phyloP scores from a whole-genome alignment of 2,888 invertebrate genomes.

The Argyra leucocephala region DNA sequence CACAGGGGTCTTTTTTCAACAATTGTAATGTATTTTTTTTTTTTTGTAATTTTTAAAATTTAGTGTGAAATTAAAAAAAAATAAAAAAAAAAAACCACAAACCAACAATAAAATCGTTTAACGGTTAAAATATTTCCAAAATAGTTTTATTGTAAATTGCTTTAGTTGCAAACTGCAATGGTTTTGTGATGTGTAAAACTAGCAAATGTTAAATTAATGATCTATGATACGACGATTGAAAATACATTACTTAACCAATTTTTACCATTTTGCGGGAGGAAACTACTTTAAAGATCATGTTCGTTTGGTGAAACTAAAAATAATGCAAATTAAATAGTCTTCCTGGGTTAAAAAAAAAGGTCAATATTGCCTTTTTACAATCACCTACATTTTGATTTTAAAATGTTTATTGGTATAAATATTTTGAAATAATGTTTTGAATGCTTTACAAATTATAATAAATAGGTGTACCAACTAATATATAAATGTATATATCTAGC shows the following conservation, averaged over 20 bases:
- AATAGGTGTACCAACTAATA: too few species aligned
- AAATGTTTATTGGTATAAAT: too few species aligned
- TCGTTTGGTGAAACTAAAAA: neutral
- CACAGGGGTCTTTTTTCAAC: too few species aligned
- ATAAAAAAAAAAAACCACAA: neutral
- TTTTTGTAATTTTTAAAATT: too few species aligned
- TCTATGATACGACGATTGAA: slow-evolving; percentile 3
- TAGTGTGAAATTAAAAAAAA: too few species aligned
- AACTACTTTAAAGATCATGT: neutral
- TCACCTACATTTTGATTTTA: too few species aligned
- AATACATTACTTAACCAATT: neutral
- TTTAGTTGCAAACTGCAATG: neutral
- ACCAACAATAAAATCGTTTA: neutral
- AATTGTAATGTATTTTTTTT: too few species aligned
- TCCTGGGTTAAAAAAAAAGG: slow-evolving; percentile 2
- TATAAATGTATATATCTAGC: too few species aligned
- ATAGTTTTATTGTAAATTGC: neutral
- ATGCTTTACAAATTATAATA: too few species aligned
- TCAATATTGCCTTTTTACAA: neutral
- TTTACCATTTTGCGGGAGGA: slow-evolving; percentile 1
- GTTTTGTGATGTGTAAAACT: neutral
- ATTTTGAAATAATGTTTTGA: too few species aligned
- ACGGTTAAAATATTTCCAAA: neutral
- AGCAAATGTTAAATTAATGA: slow-evolving; percentile 4
- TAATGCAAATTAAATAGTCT: slow-evolving; percentile 4